Base-by-base conservation (phyloP, 2,797 vertebrate genomes). In the Melanotaenia boesemani region DNA sequence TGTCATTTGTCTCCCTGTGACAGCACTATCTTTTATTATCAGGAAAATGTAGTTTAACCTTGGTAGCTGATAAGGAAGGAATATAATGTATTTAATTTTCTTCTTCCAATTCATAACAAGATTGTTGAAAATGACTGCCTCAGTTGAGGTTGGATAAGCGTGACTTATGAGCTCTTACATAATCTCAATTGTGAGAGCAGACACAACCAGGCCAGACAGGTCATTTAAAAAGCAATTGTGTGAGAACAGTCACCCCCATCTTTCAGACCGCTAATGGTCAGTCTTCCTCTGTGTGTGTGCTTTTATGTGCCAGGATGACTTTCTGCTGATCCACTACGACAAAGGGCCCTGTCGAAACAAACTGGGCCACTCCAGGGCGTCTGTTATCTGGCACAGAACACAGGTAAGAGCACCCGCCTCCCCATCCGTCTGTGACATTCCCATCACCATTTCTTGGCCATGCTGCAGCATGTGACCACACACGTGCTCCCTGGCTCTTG, bases 371-470 rank as follows among this genome's bases (percentile, higher is more conserved):
- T 99, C 98, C 92, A 95, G 98, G 87, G 98, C 98, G 0, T 99
- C 98, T 1, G 98, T 99, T 81, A 99, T 99, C 94, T 99, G 98
- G 98, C 98, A 99, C 93, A 97, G 98, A 95, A 99, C 98, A 36
- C 98, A 99, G 96, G 98, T 99, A 92, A 91, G 93, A 84, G 76
- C 63, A 30, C 20, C n/a, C 41, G 24, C 34, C 71, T 44, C 22
- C 26, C 65, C 54, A n/a, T 32, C n/a, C 15, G 7, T 20, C 26
- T 36, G 54, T 41, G 67, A 36, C 74, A 13, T 46, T 41, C 13
- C 67, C 20, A 30, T 22, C 22, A 11, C 4, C 54, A 46, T 55
- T 37, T 48, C 56, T 67, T 63, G 39, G 71, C 61, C 70, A 63
- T 52, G 52, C 79, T 61, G 71, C 81, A 76, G 77, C 74, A 80